A percentile compares a stretch with the other conserved stretches of the same genome.
Conservation (phyloP, 1,140 invertebrate species). For the Lordiphosa clarofinis region DNA sequence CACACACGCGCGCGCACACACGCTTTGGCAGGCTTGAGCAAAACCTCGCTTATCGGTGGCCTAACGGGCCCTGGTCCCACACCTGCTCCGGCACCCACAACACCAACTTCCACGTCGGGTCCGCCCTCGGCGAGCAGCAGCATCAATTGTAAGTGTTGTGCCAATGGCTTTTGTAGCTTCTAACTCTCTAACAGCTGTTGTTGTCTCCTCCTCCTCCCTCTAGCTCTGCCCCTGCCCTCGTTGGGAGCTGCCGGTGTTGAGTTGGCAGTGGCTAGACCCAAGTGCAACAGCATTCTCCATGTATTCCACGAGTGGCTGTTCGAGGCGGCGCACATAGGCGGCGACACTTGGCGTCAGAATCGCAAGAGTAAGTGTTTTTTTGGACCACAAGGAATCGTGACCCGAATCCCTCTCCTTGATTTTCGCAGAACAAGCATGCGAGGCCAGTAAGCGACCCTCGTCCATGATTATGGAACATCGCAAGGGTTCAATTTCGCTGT, state of each 20-base stretch:
- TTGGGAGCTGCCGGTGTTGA: slow-evolving; percentile 83
- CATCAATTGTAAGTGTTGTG: slow-evolving; percentile 82
- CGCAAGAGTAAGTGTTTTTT: slow-evolving; percentile 79
- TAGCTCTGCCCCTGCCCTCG: slow-evolving; percentile 78
- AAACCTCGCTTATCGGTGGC: slow-evolving; percentile 86
- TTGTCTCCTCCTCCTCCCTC: background rate
- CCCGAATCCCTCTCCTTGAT: background rate
- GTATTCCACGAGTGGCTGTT: slow-evolving; percentile 98
- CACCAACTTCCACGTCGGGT: slow-evolving; percentile 82
- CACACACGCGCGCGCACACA: slow-evolving; percentile 14
- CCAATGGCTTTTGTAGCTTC: slow-evolving; percentile 27
- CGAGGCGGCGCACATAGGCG: slow-evolving; percentile 94
- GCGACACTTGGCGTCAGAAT: slow-evolving; percentile 83
- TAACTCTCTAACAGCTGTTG: slow-evolving; percentile 44
- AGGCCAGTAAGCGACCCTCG: slow-evolving; percentile 77
- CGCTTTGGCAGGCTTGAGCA: slow-evolving; percentile 85
- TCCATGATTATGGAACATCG: slow-evolving; percentile 80
- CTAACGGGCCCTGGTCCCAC: slow-evolving; percentile 81
- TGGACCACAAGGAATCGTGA: too few relatives aligned
- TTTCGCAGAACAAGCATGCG: slow-evolving; percentile 67
- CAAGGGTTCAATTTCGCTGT: slow-evolving; percentile 77
- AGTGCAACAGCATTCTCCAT: slow-evolving; percentile 96
- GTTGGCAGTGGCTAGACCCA: slow-evolving; percentile 88
- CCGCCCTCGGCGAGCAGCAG: slow-evolving; percentile 86
- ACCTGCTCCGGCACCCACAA: slow-evolving; percentile 82